These are phyloP conservation scores for Danionella cerebrum DNA, from an alignment of 2,113 vertebrate species.

Conservation along the genomic window DNA sequence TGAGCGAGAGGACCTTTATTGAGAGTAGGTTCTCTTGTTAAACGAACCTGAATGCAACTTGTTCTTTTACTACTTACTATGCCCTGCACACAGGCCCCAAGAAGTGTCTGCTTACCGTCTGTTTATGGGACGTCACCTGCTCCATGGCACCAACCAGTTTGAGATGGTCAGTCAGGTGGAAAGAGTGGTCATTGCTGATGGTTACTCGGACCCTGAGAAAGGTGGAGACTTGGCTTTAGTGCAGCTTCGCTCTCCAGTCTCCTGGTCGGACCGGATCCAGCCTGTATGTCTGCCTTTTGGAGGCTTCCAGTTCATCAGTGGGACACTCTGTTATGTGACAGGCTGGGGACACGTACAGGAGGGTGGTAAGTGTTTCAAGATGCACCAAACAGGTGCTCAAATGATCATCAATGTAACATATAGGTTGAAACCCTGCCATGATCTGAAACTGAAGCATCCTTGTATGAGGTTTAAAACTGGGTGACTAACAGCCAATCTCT, in stretches of 20 bases:
- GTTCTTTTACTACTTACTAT: too few species aligned
- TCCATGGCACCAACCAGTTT: conserved; percentile 12
- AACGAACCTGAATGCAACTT: too few species aligned
- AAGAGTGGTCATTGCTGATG: conserved; percentile 43
- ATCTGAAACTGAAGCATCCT: too few species aligned
- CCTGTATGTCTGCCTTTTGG: conserved; percentile 63
- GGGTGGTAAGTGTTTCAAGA: conserved; percentile 33
- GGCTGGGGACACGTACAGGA: conserved; percentile 62
- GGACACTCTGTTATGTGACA: conserved; percentile 62
- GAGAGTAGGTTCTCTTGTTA: too few species aligned
- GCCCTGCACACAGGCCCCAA: background rate
- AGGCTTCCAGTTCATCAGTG: conserved; percentile 49
- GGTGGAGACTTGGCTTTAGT: conserved; percentile 61
- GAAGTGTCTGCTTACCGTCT: conserved; percentile 23
- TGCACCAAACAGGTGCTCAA: too few species aligned
- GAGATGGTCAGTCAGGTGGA: conserved; percentile 10
- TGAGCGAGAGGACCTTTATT: too few species aligned
- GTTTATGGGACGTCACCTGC: conserved; percentile 33
- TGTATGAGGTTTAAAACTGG: too few species aligned
- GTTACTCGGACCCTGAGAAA: conserved; percentile 48
- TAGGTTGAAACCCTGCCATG: too few species aligned
- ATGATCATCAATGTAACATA: too few species aligned
- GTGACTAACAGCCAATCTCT: too few species aligned
- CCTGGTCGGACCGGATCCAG: conserved; percentile 49
- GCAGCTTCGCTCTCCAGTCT: conserved; percentile 37